Conservation (phyloP, 2,113 vertebrate genomes). For the Alligator mississippiensis region DNA sequence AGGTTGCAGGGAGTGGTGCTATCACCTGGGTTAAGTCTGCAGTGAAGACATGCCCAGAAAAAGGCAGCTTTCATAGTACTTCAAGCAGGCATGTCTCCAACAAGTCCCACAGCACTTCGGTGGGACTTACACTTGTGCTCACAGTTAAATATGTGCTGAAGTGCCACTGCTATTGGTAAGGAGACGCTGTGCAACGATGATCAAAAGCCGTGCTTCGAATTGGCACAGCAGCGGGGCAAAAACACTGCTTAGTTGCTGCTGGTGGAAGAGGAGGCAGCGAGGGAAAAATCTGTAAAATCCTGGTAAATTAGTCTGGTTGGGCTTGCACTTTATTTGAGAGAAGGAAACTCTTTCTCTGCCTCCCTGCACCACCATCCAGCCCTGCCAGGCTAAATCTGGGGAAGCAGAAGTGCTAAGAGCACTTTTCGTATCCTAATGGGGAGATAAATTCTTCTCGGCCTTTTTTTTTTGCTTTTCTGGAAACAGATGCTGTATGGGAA, state of each 20-base stretch:
- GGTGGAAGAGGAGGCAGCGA: background rate
- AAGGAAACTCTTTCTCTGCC: background rate
- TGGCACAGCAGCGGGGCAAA: background rate
- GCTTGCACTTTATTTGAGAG: rapidly evolving
- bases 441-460: background rate
- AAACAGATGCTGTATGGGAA: background rate
- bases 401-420: conserved; percentile 26
- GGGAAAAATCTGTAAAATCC: background rate
- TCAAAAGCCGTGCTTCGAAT: no score
- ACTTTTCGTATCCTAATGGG: background rate
- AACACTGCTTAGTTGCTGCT: background rate
- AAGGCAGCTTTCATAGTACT: background rate
- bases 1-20: background rate
- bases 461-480: background rate
- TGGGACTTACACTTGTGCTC: background rate
- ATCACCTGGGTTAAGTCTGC: background rate
- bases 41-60: background rate
- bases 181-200: background rate
- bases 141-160: background rate
- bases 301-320: background rate
- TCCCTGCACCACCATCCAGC: background rate
- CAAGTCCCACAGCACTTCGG: background rate
- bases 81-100: background rate
- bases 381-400: background rate
- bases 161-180: background rate